Conservation (phyloP, 1,140 invertebrate genomes). For the Aethina tumida region DNA sequence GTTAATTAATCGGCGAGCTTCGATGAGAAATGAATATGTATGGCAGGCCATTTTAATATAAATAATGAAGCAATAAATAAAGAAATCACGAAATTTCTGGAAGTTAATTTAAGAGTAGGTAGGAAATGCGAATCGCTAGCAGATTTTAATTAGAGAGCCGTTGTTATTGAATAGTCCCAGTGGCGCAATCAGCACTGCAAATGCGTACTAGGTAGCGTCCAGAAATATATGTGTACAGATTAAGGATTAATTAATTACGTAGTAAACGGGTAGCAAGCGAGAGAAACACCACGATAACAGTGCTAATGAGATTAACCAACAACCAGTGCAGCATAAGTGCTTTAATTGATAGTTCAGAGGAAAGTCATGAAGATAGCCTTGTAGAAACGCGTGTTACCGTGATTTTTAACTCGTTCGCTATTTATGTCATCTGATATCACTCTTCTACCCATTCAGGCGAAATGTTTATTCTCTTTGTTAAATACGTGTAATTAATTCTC, state of each 20-base stretch:
- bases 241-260: slow-evolving; percentile 33
- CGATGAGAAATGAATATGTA: too few relatives aligned
- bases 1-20: too few relatives aligned
- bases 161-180: slow-evolving; percentile 16
- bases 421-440: slow-evolving; percentile 27
- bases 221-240: slow-evolving; percentile 27
- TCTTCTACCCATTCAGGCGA: too few relatives aligned
- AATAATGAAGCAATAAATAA: too few relatives aligned
- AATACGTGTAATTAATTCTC: too few relatives aligned
- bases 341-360: slow-evolving; percentile 28
- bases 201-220: slow-evolving; percentile 12
- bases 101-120: too few relatives aligned
- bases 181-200: slow-evolving; percentile 14
- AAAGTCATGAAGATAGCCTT: slow-evolving; percentile 27
- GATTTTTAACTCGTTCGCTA: slow-evolving; percentile 19
- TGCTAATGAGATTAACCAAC: slow-evolving; percentile 32
- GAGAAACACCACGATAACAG: slow-evolving; percentile 29
- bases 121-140: slow-evolving; percentile 5
- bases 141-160: slow-evolving; percentile 18
- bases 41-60: too few relatives aligned
- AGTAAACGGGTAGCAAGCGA: slow-evolving; percentile 28
- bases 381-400: slow-evolving; percentile 24
- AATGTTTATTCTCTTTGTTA: too few relatives aligned
- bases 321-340: slow-evolving; percentile 21
- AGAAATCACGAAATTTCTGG: too few relatives aligned